Evolutionary conservation across 2,113 vertebrate genomes (phyloP).

Genomic region (Chitala chitala): DNA sequence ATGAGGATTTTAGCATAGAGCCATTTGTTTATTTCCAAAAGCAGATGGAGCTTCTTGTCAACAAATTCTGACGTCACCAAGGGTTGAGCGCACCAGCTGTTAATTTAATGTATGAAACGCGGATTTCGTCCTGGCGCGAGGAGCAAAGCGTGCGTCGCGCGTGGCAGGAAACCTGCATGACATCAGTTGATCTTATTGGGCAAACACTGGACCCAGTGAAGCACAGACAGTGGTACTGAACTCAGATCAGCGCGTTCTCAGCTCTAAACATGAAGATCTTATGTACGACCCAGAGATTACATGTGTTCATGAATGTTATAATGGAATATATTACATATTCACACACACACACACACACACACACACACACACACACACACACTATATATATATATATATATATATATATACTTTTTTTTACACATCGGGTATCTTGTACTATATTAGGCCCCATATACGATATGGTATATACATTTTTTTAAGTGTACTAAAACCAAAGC

Average conservation of each 20-base stretch:
- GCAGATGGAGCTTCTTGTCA: constrained; percentile 47
- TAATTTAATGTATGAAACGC: constrained; percentile 35
- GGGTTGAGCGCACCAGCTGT: constrained; percentile 37
- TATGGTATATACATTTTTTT: no score
- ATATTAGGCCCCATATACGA: no score
- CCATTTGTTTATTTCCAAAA: constrained; percentile 23
- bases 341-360: no score
- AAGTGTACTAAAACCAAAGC: no score
- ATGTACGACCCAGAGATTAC: no score
- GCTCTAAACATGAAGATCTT: background rate
- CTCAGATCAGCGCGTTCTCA: background rate
- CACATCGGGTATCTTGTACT: no score
- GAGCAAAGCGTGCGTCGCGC: constrained; percentile 35
- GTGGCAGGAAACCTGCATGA: constrained; percentile 26
- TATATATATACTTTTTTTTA: no score
- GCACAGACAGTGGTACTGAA: background rate
- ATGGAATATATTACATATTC: no score
- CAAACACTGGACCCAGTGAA: background rate
- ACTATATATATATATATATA: no score
- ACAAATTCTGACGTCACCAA: constrained; percentile 38
- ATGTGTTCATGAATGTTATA: no score
- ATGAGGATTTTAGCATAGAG: constrained; percentile 6
- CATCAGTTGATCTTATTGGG: background rate
- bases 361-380: no score
- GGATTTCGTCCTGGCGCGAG: constrained; percentile 37